phyloP scores from a whole-genome alignment of 2,113 vertebrate species.

The Microtus oregoni region DNA sequence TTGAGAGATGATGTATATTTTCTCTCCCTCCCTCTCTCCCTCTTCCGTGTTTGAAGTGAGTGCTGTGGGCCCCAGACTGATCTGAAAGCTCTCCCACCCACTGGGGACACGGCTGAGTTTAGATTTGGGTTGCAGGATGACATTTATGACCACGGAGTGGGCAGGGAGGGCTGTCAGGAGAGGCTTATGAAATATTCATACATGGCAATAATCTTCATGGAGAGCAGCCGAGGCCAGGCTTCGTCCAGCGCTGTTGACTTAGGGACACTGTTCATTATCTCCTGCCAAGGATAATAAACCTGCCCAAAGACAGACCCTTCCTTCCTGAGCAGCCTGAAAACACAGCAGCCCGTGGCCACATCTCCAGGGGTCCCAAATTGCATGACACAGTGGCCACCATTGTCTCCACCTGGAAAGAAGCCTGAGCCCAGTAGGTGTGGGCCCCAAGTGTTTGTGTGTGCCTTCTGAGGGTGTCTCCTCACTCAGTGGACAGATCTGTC shows the following conservation, averaged over 20 bases:
- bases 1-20: not conserved
- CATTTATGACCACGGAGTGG: constrained; percentile 62
- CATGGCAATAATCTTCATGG: constrained; percentile 65
- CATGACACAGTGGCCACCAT: accelerated
- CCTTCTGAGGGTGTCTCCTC: not conserved
- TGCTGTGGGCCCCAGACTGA: constrained; percentile 49
- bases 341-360: accelerated
- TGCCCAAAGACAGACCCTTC: not conserved
- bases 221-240: not conserved
- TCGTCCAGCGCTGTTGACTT: constrained; percentile 62
- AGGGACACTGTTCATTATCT: constrained; percentile 66
- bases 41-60: not conserved
- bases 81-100: constrained; percentile 74
- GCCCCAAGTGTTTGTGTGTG: accelerated
- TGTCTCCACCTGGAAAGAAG: not conserved
- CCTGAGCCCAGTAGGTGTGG: accelerated
- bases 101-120: constrained; percentile 45
- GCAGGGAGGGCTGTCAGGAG: constrained; percentile 71
- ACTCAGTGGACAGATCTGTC: not conserved
- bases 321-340: not conserved
- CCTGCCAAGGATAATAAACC: constrained; percentile 67
- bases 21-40: too few species aligned
- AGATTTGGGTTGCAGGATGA: constrained; percentile 64
- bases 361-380: not conserved
- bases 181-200: constrained; percentile 78